phyloP scores from a whole-genome alignment of 2,113 vertebrate genomes.

The Pyrgilauda ruficollis region DNA sequence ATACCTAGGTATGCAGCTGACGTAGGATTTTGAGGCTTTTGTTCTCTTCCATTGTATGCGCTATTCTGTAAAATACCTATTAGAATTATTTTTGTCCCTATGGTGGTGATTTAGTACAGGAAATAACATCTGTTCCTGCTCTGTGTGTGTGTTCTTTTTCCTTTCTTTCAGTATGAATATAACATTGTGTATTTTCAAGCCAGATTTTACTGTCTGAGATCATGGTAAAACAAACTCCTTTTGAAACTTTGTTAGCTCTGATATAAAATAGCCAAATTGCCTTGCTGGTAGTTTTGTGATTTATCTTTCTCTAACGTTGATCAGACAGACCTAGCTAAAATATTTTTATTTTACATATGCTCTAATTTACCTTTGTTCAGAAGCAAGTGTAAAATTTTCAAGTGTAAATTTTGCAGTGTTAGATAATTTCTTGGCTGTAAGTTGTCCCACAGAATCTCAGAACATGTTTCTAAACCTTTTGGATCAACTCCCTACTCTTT shows the following conservation, averaged over 20 bases:
- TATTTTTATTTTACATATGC: not conserved
- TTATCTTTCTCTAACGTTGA: not conserved
- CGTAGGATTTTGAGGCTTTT: not conserved
- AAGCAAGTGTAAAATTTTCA: not conserved
- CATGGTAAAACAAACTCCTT: not conserved
- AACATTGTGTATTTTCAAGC: constrained; percentile 30
- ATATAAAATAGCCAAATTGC: not conserved
- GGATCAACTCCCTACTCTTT: not conserved
- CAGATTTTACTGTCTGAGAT: not conserved
- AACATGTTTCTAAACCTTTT: not conserved
- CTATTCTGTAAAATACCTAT: not conserved
- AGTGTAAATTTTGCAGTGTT: not conserved
- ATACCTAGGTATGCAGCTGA: not conserved
- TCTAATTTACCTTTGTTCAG: not conserved
- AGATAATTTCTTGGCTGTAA: not conserved
- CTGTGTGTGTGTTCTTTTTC: not conserved
- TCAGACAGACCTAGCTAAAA: not conserved
- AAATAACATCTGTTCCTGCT: constrained; percentile 44
- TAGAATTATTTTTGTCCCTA: constrained; percentile 4
- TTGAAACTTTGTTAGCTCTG: not conserved
- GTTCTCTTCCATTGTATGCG: not conserved
- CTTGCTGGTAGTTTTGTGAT: not conserved
- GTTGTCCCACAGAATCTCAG: not conserved
- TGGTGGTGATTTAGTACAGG: constrained; percentile 14
- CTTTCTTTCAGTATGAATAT: constrained; percentile 12